phyloP scores from a whole-genome alignment of 2,888 invertebrate species.

The Andrena haemorrhoa region DNA sequence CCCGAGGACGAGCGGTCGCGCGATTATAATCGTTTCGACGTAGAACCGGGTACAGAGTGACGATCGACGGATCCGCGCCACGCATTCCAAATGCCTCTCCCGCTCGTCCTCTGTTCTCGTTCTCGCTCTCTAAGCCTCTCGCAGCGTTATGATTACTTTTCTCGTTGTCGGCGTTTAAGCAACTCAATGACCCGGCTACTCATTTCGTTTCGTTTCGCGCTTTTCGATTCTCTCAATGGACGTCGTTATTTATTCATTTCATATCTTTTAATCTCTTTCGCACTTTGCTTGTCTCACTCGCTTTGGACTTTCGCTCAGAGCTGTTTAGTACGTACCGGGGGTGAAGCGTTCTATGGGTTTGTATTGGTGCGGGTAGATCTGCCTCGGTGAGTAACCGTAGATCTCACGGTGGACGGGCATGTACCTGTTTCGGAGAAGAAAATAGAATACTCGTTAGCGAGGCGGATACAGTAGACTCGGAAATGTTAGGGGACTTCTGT shows the following conservation, averaged over 20 bases:
- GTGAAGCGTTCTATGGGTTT: conserved; percentile 91
- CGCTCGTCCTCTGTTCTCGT: conserved; percentile 42
- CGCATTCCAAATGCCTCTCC: conserved; percentile 51
- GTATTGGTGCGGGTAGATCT: conserved; percentile 95
- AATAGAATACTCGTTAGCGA: neutral
- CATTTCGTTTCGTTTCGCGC: conserved; percentile 73
- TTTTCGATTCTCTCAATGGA: conserved; percentile 62
- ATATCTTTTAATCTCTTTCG: conserved; percentile 54
- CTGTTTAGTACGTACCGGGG: conserved; percentile 91
- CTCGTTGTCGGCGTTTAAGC: conserved; percentile 60
- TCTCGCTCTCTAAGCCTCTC: conserved; percentile 26
- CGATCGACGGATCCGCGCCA: conserved; percentile 39
- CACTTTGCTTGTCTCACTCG: conserved; percentile 62
- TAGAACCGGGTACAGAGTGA: conserved; percentile 44
- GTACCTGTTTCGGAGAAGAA: conserved; percentile 85
- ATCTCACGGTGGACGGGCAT: conserved; percentile 95
- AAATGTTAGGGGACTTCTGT: no score
- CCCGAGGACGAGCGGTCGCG: conserved; percentile 64
- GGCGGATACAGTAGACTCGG: neutral
- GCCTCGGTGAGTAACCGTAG: conserved; percentile 95
- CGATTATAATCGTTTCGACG: conserved; percentile 49
- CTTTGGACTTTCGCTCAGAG: conserved; percentile 69
- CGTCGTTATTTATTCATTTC: conserved; percentile 43
- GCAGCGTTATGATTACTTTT: conserved; percentile 5
- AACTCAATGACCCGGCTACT: conserved; percentile 22